These are phyloP conservation scores for Pelagia noctiluca DNA, from an alignment of 30 jellyfish, hydroid and myxozoan species.

Conservation along the genomic window DNA sequence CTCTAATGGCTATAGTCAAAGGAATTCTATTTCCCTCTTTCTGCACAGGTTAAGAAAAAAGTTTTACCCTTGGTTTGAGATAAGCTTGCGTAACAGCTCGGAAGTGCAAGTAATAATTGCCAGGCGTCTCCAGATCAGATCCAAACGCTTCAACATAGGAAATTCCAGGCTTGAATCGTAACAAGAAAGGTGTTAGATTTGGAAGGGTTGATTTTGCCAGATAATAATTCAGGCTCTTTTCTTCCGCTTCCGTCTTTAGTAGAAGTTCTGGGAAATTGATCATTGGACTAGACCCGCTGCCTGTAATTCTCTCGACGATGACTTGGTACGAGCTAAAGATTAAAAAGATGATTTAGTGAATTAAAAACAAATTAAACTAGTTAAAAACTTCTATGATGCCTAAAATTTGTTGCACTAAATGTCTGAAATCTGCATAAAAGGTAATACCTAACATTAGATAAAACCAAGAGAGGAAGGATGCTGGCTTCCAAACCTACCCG, in stretches of 20 bases:
- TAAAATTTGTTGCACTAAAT: too few species aligned
- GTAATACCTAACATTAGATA: too few species aligned
- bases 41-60: too few species aligned
- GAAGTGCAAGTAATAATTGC: conserved; percentile 56
- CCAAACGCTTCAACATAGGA: conserved; percentile 37
- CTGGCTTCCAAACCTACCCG: too few species aligned
- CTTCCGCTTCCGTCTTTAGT: conserved; percentile 51
- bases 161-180: conserved; percentile 58
- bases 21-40: too few species aligned
- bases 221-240: conserved; percentile 27
- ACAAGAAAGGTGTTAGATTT: conserved; percentile 2
- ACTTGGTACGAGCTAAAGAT: conserved; percentile 59
- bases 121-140: conserved; percentile 63
- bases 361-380: background rate
- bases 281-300: conserved; percentile 15
- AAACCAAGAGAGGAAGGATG: too few species aligned
- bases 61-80: too few species aligned
- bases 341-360: background rate
- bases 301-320: conserved; percentile 35
- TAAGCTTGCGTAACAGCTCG: conserved; percentile 48
- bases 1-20: too few species aligned
- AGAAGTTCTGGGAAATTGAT: conserved; percentile 20
- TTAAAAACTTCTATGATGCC: too few species aligned
- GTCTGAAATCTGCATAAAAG: too few species aligned
- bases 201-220: conserved; percentile 28